Evolutionary conservation across 1,140 invertebrate species (phyloP).

Genomic region (Drosophila lini): DNA sequence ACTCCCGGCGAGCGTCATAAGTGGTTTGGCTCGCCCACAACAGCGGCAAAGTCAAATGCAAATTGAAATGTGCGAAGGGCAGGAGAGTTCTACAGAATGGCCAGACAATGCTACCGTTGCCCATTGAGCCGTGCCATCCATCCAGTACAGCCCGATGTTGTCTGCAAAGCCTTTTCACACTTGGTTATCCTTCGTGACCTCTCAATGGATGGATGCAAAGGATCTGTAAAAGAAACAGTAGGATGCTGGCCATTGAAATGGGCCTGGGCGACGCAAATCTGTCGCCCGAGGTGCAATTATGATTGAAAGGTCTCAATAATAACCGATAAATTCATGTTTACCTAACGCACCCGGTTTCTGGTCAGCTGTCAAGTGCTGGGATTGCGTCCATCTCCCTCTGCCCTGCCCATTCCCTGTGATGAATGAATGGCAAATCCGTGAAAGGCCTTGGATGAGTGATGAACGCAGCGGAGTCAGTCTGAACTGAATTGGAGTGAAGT

Average conservation of each 20-base stretch:
- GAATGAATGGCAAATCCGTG: conserved; percentile 59
- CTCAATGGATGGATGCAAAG: conserved; percentile 48
- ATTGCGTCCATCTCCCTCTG: conserved; percentile 11
- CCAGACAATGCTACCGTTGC: conserved; percentile 44
- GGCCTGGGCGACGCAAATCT: conserved; percentile 32
- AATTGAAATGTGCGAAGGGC: conserved; percentile 69
- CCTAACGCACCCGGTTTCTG: conserved; percentile 64
- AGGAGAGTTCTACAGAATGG: conserved; percentile 48
- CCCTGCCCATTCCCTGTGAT: conserved; percentile 38
- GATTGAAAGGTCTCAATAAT: conserved; percentile 82
- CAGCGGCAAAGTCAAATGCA: conserved; percentile 78
- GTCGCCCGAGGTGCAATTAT: conserved; percentile 77
- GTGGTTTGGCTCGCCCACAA: conserved; percentile 63
- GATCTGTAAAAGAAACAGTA: conserved; percentile 54
- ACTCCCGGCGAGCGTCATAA: conserved; percentile 52
- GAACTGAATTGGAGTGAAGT: conserved; percentile 22
- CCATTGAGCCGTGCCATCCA: conserved; percentile 8
- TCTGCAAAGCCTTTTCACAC: conserved; percentile 78
- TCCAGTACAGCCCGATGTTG: conserved; percentile 12
- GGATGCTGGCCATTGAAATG: conserved; percentile 47
- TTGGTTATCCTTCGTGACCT: conserved; percentile 45
- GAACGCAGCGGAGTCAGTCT: conserved; percentile 45
- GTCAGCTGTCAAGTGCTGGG: conserved; percentile 75
- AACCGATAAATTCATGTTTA: conserved; percentile 83
- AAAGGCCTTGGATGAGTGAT: conserved; percentile 60